Base-by-base conservation (phyloP, 2,888 invertebrate species). In the Eurytoma californica region DNA sequence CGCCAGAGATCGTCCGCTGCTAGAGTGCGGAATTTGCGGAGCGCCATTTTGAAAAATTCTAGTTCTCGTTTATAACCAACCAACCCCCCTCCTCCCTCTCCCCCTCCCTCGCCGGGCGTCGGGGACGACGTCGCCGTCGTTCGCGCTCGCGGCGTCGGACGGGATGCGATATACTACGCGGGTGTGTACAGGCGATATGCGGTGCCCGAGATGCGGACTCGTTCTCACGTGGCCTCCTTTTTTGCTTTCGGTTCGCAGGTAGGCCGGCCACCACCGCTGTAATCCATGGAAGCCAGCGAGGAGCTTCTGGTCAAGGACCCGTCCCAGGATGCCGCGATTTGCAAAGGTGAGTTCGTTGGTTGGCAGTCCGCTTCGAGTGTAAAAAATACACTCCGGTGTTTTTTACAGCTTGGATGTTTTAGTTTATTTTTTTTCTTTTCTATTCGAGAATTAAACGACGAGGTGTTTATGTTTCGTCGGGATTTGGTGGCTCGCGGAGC, bases 11-110 rank as follows among this genome's bases (percentile, higher is more conserved):
- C 65, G 61, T 68, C 39, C 51, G 20, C 55, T n/a, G 57, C 14
- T 18, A 20, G 72, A 85, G 85, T 86, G 84, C 86, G 86, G 87
- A 87, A 86, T 87, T 87, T 84, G 83, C 85, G 86, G 73, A 57
- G 89, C 89, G 89, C 89, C 89, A 89, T 89, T 89, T 89, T 89
- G 89, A 88, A 89, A 89, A 89, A 88, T 88, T 88, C 86, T 85
- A 84, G 86, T 85, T 49, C 63, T 72, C 67, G 65, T 70, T 72
- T n/a, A 39, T 39, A 39, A 39, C 39, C 39, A 39, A 39, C 39
- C 39, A 39, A 39, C 39, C 39, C 39, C 69, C 76, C n/a, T n/a
- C 61, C 47, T 63, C 63, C 51, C 53, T 39, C 18, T 20, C 39
- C 61, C 65, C 51, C 51, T 12, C 20, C 57, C 66, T 60, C 66